Conservation (phyloP, 2,113 vertebrate genomes). For the Gila orcuttii region DNA sequence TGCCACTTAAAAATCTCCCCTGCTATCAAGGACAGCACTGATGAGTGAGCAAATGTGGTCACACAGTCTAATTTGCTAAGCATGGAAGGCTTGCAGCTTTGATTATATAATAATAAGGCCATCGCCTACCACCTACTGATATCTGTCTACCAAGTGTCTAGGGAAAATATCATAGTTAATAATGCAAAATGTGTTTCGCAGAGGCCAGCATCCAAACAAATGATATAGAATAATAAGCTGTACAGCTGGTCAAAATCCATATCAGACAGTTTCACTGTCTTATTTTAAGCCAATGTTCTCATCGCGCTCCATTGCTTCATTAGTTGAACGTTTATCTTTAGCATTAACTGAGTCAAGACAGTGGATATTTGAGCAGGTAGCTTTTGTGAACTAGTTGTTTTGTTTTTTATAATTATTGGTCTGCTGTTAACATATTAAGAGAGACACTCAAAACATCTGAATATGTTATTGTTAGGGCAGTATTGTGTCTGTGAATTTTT, state of each 20-base stretch:
- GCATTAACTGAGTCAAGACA: constrained; percentile 15
- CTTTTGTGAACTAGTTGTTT: neutral
- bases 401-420: neutral
- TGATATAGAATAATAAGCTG: neutral
- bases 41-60: constrained; percentile 11
- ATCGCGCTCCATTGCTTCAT: neutral
- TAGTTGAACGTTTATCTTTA: constrained; percentile 9
- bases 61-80: neutral
- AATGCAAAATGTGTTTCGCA: neutral
- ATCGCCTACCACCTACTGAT: neutral
- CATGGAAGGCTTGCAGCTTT: neutral
- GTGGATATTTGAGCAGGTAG: constrained; percentile 4
- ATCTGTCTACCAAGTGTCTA: neutral
- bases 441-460: neutral
- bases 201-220: neutral
- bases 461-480: neutral
- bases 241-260: neutral
- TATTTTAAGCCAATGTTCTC: constrained; percentile 29
- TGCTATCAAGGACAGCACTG: neutral
- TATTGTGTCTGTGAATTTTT: no score
- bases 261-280: constrained; percentile 18
- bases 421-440: neutral
- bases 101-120: constrained; percentile 27
- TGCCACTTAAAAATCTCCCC: constrained; percentile 13
- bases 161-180: constrained; percentile 6